phyloP scores from a whole-genome alignment of 2,113 vertebrate species.

The Pluvialis apricaria region DNA sequence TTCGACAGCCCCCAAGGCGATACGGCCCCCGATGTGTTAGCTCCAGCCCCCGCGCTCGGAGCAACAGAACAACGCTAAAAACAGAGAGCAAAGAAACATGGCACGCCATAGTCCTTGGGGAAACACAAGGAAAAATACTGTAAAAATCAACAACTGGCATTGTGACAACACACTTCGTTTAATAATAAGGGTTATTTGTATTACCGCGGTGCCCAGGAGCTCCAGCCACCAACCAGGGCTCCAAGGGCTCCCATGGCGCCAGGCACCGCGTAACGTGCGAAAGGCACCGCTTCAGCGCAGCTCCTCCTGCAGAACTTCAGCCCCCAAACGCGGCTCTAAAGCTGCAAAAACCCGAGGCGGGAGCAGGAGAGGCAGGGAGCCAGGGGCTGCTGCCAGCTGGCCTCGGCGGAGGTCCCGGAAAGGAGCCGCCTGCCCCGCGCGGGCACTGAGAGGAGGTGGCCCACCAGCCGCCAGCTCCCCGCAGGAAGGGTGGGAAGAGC shows the following conservation, averaged over 20 bases:
- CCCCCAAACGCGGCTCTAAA: not conserved
- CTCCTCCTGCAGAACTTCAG: not conserved
- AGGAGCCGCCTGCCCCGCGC: not conserved
- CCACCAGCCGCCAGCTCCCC: not conserved
- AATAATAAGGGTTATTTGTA: not conserved
- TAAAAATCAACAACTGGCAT: not conserved
- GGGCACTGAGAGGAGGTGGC: not conserved
- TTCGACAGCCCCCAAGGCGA: not conserved
- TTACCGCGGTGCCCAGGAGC: not conserved
- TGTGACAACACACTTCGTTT: not conserved
- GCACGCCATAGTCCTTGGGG: not conserved
- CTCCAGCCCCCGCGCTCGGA: rapidly evolving
- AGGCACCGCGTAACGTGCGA: not conserved
- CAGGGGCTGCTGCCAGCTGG: conserved; percentile 22
- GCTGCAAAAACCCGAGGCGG: not conserved
- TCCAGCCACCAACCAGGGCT: not conserved
- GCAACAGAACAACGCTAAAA: not conserved
- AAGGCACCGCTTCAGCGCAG: not conserved
- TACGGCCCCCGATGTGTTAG: not conserved
- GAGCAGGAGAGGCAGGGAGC: not conserved
- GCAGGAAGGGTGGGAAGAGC: not conserved
- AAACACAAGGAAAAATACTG: not conserved
- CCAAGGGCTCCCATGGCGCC: not conserved
- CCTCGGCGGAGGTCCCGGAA: not conserved
- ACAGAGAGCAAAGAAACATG: not conserved